Conservation (phyloP, 2,113 vertebrate species). For the Ictalurus punctatus region DNA sequence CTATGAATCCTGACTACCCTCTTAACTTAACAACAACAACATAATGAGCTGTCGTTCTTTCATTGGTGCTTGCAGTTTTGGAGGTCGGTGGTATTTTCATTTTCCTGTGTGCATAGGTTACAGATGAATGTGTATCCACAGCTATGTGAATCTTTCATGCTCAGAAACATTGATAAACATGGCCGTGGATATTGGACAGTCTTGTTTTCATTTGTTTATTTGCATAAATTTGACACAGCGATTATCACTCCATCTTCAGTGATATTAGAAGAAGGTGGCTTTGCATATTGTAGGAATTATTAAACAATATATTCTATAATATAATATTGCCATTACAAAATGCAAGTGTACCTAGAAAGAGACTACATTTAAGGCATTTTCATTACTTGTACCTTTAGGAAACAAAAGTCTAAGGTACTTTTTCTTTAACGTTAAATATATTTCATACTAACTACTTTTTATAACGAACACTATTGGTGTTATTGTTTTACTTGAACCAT, state of each 20-base stretch:
- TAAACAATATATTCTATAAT: background rate
- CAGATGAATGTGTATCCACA: background rate
- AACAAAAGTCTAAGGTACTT: background rate
- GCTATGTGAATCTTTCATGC: background rate
- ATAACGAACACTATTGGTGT: background rate
- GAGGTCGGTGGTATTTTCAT: background rate
- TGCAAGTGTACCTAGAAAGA: background rate
- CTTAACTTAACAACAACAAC: background rate
- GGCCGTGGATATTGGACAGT: background rate
- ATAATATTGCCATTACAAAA: background rate
- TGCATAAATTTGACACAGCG: background rate
- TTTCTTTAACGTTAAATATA: too few species aligned
- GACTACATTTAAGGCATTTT: background rate
- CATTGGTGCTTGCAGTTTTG: background rate
- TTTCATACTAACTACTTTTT: background rate
- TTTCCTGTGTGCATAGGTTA: background rate
- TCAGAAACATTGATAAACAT: background rate
- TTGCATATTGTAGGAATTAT: background rate
- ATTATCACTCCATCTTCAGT: background rate
- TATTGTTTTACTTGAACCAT: background rate
- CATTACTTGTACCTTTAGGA: background rate
- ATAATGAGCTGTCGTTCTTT: background rate
- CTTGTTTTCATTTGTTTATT: background rate
- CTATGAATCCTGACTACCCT: background rate
- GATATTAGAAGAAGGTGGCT: background rate